Conservation (phyloP, 2,888 invertebrate species). For the Coelinius sp. region DNA sequence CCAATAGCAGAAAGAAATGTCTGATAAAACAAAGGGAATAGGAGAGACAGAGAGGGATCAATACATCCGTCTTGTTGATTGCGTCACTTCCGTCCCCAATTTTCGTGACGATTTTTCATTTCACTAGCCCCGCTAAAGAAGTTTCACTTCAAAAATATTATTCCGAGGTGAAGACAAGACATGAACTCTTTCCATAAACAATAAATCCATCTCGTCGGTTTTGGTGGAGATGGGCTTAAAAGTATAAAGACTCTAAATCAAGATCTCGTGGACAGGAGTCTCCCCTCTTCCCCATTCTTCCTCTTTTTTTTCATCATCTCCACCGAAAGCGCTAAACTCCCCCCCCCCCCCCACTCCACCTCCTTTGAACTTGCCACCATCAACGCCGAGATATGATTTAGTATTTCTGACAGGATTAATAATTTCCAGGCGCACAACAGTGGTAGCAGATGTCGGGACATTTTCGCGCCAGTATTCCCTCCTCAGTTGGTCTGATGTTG, state of each 20-base stretch:
- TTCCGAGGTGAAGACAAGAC: not conserved
- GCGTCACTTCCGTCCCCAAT: no score
- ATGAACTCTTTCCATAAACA: constrained; percentile 42
- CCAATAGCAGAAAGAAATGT: no score
- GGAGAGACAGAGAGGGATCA: no score
- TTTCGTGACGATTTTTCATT: no score
- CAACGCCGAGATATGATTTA: constrained; percentile 61
- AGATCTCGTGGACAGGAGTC: constrained; percentile 55
- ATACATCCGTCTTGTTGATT: no score
- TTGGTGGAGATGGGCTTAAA: constrained; percentile 52
- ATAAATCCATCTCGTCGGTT: constrained; percentile 47
- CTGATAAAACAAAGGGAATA: no score
- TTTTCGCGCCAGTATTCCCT: constrained; percentile 52
- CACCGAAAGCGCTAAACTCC: not conserved
- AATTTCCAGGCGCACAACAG: constrained; percentile 56
- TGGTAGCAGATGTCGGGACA: constrained; percentile 68
- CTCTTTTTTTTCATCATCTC: constrained; percentile 18
- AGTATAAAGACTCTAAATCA: constrained; percentile 64
- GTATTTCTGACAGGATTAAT: constrained; percentile 67
- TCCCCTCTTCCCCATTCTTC: constrained; percentile 31
- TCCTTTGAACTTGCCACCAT: constrained; percentile 5
- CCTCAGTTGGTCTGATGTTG: no score
- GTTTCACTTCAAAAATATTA: not conserved
- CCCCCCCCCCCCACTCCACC: no score
- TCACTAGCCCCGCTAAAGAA: constrained; percentile 7